A percentile compares a stretch with the other conserved stretches of the same genome.
phyloP scores from a whole-genome alignment of 2,113 vertebrate species.

The Cyrtonyx montezumae region DNA sequence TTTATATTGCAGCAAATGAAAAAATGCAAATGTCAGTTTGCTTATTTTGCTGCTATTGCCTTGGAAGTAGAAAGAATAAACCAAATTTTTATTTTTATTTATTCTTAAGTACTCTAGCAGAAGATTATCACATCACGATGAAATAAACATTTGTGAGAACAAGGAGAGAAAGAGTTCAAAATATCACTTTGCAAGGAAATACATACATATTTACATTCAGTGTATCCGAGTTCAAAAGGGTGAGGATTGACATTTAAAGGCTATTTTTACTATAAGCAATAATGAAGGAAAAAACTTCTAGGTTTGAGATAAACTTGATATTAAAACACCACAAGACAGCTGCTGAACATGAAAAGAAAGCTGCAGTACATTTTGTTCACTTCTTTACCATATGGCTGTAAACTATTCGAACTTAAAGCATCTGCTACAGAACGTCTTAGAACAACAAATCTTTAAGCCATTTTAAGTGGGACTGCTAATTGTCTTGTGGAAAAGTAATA shows the following conservation, averaged over 20 bases:
- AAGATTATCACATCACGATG: slow-evolving; percentile 25
- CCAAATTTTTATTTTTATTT: not conserved
- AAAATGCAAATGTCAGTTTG: slow-evolving; percentile 64
- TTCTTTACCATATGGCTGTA: not conserved
- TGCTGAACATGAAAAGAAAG: not conserved
- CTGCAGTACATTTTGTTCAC: not conserved
- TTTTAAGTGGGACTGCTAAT: not conserved
- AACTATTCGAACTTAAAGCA: not conserved
- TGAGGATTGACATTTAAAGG: not conserved
- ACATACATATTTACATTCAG: not conserved
- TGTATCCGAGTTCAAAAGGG: not conserved
- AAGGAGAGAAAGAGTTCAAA: slow-evolving; percentile 57
- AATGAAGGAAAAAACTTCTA: not conserved
- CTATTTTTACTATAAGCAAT: not conserved
- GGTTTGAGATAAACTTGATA: not conserved
- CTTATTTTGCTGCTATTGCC: slow-evolving; percentile 38
- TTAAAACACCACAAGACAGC: not conserved
- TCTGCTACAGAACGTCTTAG: not conserved
- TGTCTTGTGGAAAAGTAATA: not conserved
- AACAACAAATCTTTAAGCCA: not conserved
- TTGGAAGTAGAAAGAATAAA: slow-evolving; percentile 38
- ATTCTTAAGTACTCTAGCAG: not conserved
- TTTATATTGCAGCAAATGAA: slow-evolving; percentile 53
- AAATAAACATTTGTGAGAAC: slow-evolving; percentile 14
- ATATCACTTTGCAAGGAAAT: slow-evolving; percentile 34